These are phyloP conservation scores for Cheirogaleus major DNA, from an alignment of 2,797 vertebrate species.

Conservation along the genomic window DNA sequence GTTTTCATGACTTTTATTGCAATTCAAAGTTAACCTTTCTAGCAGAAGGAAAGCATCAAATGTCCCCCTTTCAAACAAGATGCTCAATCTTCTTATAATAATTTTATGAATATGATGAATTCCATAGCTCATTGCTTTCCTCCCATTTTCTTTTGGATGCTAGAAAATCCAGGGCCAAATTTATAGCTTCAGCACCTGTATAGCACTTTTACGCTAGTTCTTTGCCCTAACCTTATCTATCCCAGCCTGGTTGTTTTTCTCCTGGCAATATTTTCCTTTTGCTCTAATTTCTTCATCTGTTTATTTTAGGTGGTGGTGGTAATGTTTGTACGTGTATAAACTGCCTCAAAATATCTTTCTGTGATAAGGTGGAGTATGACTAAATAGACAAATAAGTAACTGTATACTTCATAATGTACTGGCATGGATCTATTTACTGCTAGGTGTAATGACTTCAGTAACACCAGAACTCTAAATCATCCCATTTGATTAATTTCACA, in stretches of 20 bases:
- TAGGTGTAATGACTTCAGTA: conserved; percentile 8
- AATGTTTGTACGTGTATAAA: neutral
- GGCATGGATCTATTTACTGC: neutral
- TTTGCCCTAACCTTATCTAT: neutral
- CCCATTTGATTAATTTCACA: neutral
- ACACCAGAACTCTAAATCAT: conserved; percentile 24
- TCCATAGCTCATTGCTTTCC: neutral
- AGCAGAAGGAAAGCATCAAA: conserved; percentile 44
- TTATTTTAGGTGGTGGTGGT: neutral
- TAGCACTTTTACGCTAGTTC: neutral
- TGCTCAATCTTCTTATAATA: neutral
- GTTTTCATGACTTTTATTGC: conserved; percentile 36
- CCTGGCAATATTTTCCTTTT: conserved; percentile 19
- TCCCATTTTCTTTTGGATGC: conserved; percentile 18
- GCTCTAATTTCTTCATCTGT: neutral
- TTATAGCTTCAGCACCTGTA: neutral
- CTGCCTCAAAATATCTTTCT: neutral
- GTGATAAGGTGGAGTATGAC: neutral
- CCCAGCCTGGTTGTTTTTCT: neutral
- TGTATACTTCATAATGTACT: conserved; percentile 1
- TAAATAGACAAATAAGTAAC: conserved; percentile 10
- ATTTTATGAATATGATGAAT: conserved; percentile 2
- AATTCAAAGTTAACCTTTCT: conserved; percentile 56
- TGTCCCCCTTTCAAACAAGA: neutral
- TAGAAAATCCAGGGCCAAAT: conserved; percentile 1